phyloP scores from a whole-genome alignment of 1,140 invertebrate species.

The Aphis gossypii region DNA sequence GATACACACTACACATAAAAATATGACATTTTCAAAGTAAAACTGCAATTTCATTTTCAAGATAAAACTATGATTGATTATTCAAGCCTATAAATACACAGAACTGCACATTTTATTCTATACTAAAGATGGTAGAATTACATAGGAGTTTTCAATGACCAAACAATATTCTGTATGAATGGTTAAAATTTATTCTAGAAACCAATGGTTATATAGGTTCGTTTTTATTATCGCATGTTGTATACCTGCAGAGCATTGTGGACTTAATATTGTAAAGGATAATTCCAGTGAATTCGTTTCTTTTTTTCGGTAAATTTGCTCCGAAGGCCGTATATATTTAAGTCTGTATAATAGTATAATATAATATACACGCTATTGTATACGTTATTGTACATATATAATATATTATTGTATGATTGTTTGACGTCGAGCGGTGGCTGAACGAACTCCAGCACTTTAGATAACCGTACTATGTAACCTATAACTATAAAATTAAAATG shows the following conservation, averaged over 20 bases:
- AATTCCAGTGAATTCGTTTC: neutral
- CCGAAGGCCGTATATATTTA: neutral
- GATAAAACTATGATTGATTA: neutral
- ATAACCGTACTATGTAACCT: neutral
- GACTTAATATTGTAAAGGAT: neutral
- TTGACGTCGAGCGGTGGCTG: neutral
- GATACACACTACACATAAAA: neutral
- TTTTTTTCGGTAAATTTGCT: neutral
- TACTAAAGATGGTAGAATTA: neutral
- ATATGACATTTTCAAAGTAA: neutral
- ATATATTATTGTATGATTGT: neutral
- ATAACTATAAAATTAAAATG: conserved; percentile 1
- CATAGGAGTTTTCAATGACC: neutral
- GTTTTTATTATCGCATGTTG: neutral
- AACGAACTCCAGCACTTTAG: neutral
- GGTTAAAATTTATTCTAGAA: neutral
- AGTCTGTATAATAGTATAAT: neutral
- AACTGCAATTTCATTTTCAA: neutral
- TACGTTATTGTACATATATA: too few species aligned
- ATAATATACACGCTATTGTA: too few species aligned
- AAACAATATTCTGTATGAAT: neutral
- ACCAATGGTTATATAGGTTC: neutral
- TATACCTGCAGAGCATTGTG: neutral
- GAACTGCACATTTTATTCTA: neutral
- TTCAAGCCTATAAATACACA: neutral